Percentiles rank a stretch among this genome's conserved stretches.
Evolutionary conservation across 2,888 invertebrate genomes (phyloP).

Genomic region (Lithophane ornitopus): DNA sequence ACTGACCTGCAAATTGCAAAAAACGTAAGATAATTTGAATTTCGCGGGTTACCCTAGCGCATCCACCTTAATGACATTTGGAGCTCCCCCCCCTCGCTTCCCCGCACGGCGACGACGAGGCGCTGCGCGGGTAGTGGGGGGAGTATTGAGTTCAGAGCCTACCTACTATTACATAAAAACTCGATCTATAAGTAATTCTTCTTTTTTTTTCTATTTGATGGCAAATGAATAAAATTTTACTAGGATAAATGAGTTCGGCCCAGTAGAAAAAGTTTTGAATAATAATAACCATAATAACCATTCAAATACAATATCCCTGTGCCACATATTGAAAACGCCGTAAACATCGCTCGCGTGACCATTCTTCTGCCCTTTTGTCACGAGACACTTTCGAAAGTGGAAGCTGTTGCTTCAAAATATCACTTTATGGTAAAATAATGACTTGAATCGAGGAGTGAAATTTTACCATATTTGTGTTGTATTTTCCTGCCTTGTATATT

Average conservation of each 20-base stretch:
- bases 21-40: no score
- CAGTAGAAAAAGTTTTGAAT: conserved; percentile 5
- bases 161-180: background rate
- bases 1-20: no score
- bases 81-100: no score
- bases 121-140: no score
- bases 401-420: conserved; percentile 67
- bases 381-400: conserved; percentile 68
- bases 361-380: conserved; percentile 66
- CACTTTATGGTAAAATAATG: conserved; percentile 65
- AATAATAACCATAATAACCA: conserved; percentile 34
- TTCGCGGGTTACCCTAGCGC: no score
- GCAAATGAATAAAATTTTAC: background rate
- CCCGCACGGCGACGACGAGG: no score
- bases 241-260: no score
- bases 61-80: no score
- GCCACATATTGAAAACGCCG: conserved; percentile 57
- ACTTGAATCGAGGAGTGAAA: conserved; percentile 51
- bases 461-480: conserved; percentile 44
- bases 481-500: conserved; percentile 26
- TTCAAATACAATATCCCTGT: conserved; percentile 46
- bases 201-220: background rate
- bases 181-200: background rate
- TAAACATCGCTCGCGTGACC: conserved; percentile 71
- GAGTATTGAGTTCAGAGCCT: no score